Evolutionary conservation across 2,888 invertebrate genomes (phyloP), one percentile per base, ranked within the genome.

Genomic region (Acrobeloides nanus): DNA sequence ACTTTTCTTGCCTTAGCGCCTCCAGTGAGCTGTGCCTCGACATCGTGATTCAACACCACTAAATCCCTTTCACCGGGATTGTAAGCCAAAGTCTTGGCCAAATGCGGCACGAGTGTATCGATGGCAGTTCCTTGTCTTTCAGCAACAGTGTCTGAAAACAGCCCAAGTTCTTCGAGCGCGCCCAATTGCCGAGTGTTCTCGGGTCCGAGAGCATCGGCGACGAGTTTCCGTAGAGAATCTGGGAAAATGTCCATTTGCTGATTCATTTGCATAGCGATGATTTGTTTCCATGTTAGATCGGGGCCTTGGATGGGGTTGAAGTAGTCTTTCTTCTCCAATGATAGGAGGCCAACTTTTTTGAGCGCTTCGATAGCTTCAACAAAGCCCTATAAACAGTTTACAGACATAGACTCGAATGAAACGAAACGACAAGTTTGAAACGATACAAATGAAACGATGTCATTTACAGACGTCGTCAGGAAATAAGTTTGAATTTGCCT

Each of bases 291-390:
- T 8, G 92, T 90, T 25, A 93, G 83, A 55, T 88, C 88, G 0
- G 95, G 95, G 34, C 95, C 95, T 72, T 70, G 53, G 31, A 85
- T 85, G 0, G 86, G 86, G 75, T 97, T 95, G n/a, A 99, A 80
- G 64, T 84, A 82, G 0, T 93, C 85, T 76, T 89, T 86, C 2
- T 84, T 84, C 64, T 84, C 84, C 0, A 84, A 82, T 74, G 88
- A 87, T 38, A 95, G 82, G 1, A 95, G 79, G 0, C 93, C 93
- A 46, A 93, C 78, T 41, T 85, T 80, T 72, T 90, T 86, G 73
- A 97, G 80, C 1, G 86, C 86, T 62, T 84, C 83, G 67, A 90
- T 84, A 3, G 87, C 85, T 63, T 90, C 84, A 0, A 86, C 82
- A 74, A 89, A 97, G 43, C 97, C 88, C 75, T 75, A 56, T 38